Percentiles rank a stretch among this genome's conserved stretches.
Evolutionary conservation across 2,113 vertebrate genomes (phyloP).

Genomic region (Hypomesus transpacificus): DNA sequence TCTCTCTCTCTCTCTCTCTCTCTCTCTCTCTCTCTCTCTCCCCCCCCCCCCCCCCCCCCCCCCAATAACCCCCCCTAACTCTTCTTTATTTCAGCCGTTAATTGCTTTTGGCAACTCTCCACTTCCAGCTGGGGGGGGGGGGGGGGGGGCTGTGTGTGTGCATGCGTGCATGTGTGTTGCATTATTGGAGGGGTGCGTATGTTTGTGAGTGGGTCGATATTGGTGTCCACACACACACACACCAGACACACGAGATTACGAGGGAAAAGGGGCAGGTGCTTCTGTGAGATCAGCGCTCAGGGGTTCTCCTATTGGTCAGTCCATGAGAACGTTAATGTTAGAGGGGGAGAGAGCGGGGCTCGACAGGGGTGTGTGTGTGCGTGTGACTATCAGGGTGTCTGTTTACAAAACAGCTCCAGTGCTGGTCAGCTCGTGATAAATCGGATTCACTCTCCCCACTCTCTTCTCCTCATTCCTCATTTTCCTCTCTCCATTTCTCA

Average conservation of each 20-base stretch:
- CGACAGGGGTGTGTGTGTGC: conserved; percentile 10
- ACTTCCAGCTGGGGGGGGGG: conserved; percentile 28
- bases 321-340: conserved; percentile 17
- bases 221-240: conserved; percentile 1
- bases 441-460: conserved; percentile 25
- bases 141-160: conserved; percentile 5
- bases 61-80: conserved; percentile 14
- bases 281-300: conserved; percentile 28
- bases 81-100: conserved; percentile 19
- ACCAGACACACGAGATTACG: conserved; percentile 22
- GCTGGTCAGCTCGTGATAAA: conserved; percentile 38
- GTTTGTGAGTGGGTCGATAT: too few species aligned
- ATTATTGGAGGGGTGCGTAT: neutral
- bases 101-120: conserved; percentile 26
- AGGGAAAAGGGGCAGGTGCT: conserved; percentile 44
- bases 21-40: neutral
- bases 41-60: too few species aligned
- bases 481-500: neutral
- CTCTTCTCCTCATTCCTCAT: conserved; percentile 7
- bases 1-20: neutral
- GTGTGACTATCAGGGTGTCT: conserved; percentile 46
- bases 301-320: conserved; percentile 41
- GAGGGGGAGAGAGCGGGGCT: conserved; percentile 19
- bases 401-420: conserved; percentile 62
- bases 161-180: neutral